These are phyloP conservation scores for Myotis myotis DNA, from an alignment of 2,797 vertebrate genomes.

Conservation along the genomic window DNA sequence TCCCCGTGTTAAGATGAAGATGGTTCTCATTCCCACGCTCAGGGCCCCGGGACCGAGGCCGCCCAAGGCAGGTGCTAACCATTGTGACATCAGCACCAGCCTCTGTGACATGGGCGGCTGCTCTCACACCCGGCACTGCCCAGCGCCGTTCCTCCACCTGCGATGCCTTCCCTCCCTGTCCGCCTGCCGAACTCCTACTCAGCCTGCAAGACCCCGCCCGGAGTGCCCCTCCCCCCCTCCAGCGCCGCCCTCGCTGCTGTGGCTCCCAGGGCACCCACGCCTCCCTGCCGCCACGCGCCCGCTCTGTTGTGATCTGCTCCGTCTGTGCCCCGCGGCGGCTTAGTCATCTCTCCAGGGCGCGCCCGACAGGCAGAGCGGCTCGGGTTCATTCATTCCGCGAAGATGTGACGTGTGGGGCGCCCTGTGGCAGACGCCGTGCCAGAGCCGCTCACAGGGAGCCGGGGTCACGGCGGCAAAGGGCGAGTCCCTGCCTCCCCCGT, in stretches of 20 bases:
- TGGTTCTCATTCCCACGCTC: accelerated
- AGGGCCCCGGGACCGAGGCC: accelerated
- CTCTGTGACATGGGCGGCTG: not conserved
- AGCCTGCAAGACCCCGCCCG: not conserved
- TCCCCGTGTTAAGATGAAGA: not conserved
- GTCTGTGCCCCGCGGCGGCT: not conserved
- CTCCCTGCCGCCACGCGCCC: not conserved
- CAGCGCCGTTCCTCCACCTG: not conserved
- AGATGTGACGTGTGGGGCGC: accelerated
- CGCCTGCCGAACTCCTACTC: not conserved
- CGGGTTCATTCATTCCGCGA: not conserved
- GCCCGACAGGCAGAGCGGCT: not conserved
- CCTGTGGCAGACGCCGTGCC: not conserved
- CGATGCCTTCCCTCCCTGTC: not conserved
- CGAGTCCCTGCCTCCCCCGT: accelerated
- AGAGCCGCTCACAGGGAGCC: not conserved
- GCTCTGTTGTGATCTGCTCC: constrained; percentile 11
- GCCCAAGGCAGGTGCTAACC: accelerated
- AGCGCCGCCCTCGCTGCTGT: accelerated
- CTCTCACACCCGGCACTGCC: not conserved
- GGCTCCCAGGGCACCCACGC: accelerated
- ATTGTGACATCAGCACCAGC: too few relatives aligned
- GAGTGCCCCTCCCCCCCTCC: not conserved
- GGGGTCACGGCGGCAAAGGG: accelerated
- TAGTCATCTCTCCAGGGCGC: not conserved